Conservation (phyloP, 2,888 invertebrate species). For the Brenthis daphne region DNA sequence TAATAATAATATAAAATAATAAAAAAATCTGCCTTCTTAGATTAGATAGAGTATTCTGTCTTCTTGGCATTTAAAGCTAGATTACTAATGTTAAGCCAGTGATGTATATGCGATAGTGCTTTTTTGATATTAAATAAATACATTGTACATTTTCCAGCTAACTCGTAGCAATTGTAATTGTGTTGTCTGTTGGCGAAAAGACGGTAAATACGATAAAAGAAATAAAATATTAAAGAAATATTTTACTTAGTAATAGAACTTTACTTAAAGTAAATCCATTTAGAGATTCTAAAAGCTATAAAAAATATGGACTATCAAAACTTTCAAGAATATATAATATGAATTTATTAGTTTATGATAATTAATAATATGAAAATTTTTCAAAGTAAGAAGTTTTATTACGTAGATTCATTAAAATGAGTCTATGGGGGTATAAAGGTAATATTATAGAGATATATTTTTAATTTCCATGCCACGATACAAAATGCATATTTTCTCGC, state of each 20-base stretch:
- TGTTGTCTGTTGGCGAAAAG: not conserved
- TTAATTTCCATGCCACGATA: slow-evolving; percentile 10
- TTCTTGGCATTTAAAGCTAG: too few relatives aligned
- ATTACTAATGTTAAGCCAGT: too few relatives aligned
- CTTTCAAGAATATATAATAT: too few relatives aligned
- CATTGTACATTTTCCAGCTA: not conserved
- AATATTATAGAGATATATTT: not conserved
- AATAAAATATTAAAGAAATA: not conserved
- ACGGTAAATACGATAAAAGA: not conserved
- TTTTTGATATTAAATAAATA: not conserved
- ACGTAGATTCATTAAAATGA: not conserved
- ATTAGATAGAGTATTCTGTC: too few relatives aligned
- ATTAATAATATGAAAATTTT: too few relatives aligned
- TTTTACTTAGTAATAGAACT: not conserved
- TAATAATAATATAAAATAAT: too few relatives aligned
- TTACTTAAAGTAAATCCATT: not conserved
- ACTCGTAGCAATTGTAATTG: not conserved
- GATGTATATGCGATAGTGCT: too few relatives aligned
- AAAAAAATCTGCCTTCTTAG: too few relatives aligned
- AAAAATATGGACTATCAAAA: too few relatives aligned
- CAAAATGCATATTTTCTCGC: slow-evolving; percentile 9
- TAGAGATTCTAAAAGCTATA: too few relatives aligned
- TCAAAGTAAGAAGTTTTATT: too few relatives aligned
- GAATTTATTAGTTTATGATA: too few relatives aligned
- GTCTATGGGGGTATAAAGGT: not conserved